phyloP scores from a whole-genome alignment of 2,113 vertebrate genomes.

The Naja naja region DNA sequence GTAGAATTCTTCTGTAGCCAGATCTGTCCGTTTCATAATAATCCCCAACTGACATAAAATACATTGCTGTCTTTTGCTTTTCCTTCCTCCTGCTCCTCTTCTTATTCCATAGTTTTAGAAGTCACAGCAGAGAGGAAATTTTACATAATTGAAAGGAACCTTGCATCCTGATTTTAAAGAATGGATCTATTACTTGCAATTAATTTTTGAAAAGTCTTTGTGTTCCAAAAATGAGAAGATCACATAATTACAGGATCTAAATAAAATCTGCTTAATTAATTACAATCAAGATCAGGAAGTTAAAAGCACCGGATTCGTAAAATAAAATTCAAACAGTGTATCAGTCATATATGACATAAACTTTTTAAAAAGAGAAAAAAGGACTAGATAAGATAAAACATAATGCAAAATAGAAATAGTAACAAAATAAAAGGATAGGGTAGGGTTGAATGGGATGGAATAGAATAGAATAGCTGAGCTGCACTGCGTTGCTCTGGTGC shows the following conservation, averaged over 20 bases:
- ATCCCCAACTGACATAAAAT: conserved; percentile 2
- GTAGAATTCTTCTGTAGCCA: not conserved
- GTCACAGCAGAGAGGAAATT: not conserved
- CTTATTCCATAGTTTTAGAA: not conserved
- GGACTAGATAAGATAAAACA: not conserved
- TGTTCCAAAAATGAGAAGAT: not conserved
- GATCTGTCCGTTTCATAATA: not conserved
- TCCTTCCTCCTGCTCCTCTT: too few relatives aligned
- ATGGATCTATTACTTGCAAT: not conserved
- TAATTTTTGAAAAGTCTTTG: not conserved
- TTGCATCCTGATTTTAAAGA: not conserved
- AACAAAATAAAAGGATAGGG: not conserved
- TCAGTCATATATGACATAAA: not conserved
- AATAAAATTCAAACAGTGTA: not conserved
- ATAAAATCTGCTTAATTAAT: not conserved
- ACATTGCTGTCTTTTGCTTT: not conserved
- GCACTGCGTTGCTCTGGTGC: not conserved
- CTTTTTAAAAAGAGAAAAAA: not conserved
- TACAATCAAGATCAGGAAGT: not conserved
- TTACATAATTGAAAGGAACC: not conserved
- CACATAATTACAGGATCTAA: not conserved
- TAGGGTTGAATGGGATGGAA: too few relatives aligned
- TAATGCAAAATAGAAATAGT: not conserved
- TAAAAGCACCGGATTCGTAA: not conserved
- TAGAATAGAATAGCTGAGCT: not conserved